Conservation (phyloP, 2,888 invertebrate species). For the Epinotia brunnichana region DNA sequence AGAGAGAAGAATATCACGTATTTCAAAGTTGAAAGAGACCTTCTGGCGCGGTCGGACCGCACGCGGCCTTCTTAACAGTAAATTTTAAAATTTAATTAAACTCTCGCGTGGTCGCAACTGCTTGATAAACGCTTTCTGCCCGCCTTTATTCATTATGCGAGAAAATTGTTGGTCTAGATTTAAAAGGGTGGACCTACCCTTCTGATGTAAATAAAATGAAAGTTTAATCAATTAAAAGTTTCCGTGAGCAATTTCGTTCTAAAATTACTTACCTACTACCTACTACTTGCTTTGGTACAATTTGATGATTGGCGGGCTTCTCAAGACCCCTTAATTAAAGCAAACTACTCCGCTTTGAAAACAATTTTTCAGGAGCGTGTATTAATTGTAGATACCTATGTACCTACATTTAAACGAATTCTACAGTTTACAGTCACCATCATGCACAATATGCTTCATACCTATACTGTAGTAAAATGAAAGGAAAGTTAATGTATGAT, state of each 20-base stretch:
- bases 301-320: background rate
- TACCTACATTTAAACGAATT: too few relatives aligned
- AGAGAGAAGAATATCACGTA: slow-evolving; percentile 7
- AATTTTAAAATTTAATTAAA: slow-evolving; percentile 80
- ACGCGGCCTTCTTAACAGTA: slow-evolving; percentile 71
- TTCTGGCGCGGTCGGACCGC: slow-evolving; percentile 52
- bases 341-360: background rate
- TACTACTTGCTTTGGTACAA: background rate
- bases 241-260: slow-evolving; percentile 2
- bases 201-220: slow-evolving; percentile 38
- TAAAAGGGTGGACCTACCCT: slow-evolving; percentile 39
- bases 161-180: slow-evolving; percentile 47
- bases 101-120: slow-evolving; percentile 70
- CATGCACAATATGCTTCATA: too few relatives aligned
- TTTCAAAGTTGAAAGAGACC: slow-evolving; percentile 42
- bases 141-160: slow-evolving; percentile 61
- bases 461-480: too few relatives aligned
- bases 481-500: too few relatives aligned
- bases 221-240: slow-evolving; percentile 29
- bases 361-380: too few relatives aligned
- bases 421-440: too few relatives aligned
- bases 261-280: background rate
- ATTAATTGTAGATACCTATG: too few relatives aligned
- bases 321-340: background rate
- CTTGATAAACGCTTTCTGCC: slow-evolving; percentile 74